Conservation (phyloP, 2,113 vertebrate species). For the Pseudorasbora parva region DNA sequence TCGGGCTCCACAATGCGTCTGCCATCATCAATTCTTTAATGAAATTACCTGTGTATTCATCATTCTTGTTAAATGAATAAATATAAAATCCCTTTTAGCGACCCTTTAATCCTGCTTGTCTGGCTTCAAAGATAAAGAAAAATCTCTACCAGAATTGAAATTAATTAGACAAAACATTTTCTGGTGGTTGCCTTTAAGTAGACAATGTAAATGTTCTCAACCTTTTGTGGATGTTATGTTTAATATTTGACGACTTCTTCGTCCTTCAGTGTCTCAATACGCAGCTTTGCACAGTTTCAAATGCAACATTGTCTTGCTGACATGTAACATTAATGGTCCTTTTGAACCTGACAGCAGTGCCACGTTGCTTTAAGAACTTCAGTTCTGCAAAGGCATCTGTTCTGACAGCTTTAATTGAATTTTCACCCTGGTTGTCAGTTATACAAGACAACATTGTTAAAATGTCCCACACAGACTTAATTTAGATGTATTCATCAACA, state of each 20-base stretch:
- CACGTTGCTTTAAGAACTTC: constrained; percentile 34
- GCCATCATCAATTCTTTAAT: constrained; percentile 64
- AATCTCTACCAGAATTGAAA: constrained; percentile 53
- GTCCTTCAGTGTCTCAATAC: not conserved
- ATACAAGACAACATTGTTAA: constrained; percentile 39
- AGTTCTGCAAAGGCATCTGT: constrained; percentile 35
- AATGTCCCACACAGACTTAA: constrained; percentile 11
- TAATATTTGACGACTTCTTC: not conserved
- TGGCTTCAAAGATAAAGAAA: constrained; percentile 54
- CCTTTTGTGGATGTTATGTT: not conserved
- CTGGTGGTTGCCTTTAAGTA: constrained; percentile 41
- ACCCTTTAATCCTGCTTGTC: constrained; percentile 63
- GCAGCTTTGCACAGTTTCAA: constrained; percentile 1
- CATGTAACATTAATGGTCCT: constrained; percentile 30
- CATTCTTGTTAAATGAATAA: constrained; percentile 15
- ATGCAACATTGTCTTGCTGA: constrained; percentile 21
- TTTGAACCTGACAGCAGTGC: constrained; percentile 29
- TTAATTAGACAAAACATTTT: constrained; percentile 60
- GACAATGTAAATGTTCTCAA: constrained; percentile 51
- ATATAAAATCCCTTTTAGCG: constrained; percentile 43
- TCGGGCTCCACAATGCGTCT: constrained; percentile 61
- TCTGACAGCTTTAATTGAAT: constrained; percentile 43
- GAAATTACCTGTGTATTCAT: constrained; percentile 69
- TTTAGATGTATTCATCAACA: constrained; percentile 34
- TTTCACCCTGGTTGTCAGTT: constrained; percentile 32